A percentile compares a stretch with the other conserved stretches of the same genome.
Evolutionary conservation across 2,797 vertebrate genomes (phyloP).

Genomic region (Acipenser transmontanus): DNA sequence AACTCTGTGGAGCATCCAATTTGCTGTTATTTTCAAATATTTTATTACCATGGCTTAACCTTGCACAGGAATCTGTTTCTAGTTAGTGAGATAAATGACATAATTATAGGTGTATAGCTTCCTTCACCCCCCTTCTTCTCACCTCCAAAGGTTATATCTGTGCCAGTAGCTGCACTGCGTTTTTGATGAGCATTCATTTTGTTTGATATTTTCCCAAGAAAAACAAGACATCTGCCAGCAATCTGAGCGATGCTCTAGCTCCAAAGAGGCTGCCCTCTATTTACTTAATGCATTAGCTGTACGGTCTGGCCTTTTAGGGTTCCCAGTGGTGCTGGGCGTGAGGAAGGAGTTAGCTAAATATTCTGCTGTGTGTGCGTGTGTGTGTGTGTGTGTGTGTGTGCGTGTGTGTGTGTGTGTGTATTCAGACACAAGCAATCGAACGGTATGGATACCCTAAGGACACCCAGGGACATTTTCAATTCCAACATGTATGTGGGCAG

Average conservation of each 20-base stretch:
- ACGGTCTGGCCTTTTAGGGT: background rate
- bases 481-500: background rate
- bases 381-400: background rate
- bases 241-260: background rate
- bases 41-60: background rate
- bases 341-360: background rate
- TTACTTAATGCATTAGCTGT: constrained; percentile 5
- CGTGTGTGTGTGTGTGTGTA: background rate
- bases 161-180: constrained; percentile 3
- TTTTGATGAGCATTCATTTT: constrained; percentile 30
- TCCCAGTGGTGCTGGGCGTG: background rate
- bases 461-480: background rate
- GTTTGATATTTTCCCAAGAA: constrained; percentile 29
- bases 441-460: background rate
- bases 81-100: constrained; percentile 38
- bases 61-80: constrained; percentile 32
- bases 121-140: constrained; percentile 16
- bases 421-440: background rate
- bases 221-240: constrained; percentile 8
- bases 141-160: constrained; percentile 12
- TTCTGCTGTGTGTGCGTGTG: background rate
- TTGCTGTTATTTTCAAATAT: background rate
- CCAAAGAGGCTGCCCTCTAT: constrained; percentile 16
- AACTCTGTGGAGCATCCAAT: too few species aligned
- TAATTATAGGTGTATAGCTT: constrained; percentile 34